Conservation (phyloP, 2,888 invertebrate genomes). For the Patella ulyssiponensis region DNA sequence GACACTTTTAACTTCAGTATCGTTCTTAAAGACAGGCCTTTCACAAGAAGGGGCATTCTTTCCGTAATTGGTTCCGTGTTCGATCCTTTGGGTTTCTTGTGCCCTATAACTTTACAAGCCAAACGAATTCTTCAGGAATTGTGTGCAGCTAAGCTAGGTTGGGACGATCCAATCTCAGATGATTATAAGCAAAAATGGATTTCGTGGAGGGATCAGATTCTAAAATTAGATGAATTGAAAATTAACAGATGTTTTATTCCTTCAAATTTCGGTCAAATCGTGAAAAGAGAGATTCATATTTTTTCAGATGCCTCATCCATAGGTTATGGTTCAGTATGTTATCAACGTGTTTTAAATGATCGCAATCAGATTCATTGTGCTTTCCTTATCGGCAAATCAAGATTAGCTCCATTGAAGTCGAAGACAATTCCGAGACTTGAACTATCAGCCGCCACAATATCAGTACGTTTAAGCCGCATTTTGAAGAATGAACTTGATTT, state of each 20-base stretch:
- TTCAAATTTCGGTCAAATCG: too few relatives aligned
- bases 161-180: constrained; percentile 15
- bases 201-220: background rate
- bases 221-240: constrained; percentile 12
- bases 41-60: constrained; percentile 18
- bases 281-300: constrained; percentile 13
- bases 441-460: constrained; percentile 19
- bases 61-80: constrained; percentile 1
- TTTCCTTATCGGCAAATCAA: constrained; percentile 20
- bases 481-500: constrained; percentile 1
- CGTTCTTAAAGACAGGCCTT: background rate
- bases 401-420: constrained; percentile 17
- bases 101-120: constrained; percentile 13
- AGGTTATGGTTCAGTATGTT: constrained; percentile 22
- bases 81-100: constrained; percentile 21
- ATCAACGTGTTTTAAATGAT: constrained; percentile 8
- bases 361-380: constrained; percentile 14
- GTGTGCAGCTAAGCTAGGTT: constrained; percentile 9
- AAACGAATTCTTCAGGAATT: constrained; percentile 14
- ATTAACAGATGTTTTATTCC: background rate
- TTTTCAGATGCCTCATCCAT: constrained; percentile 21
- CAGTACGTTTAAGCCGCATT: background rate
- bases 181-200: constrained; percentile 8
- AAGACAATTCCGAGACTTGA: constrained; percentile 24
- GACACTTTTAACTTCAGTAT: constrained; percentile 14